Percentiles rank a stretch among this genome's conserved stretches.
Evolutionary conservation across 2,888 invertebrate genomes (phyloP).

Genomic region (Acanthococcus lagerstroemiae): DNA sequence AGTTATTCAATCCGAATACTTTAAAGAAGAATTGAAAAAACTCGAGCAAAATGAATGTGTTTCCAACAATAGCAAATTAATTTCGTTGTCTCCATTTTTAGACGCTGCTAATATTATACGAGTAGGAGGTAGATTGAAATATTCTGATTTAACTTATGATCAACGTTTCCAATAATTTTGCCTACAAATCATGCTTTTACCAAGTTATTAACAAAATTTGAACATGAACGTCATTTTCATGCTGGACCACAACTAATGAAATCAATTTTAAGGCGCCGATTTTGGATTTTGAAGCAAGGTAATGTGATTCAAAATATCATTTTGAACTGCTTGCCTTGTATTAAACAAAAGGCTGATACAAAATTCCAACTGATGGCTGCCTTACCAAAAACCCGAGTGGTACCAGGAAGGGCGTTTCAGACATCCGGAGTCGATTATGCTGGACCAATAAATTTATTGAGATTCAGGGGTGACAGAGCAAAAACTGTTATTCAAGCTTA

Average conservation of each 20-base stretch:
- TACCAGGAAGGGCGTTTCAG: not conserved
- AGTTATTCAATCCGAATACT: not conserved
- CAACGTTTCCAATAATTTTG: constrained; percentile 33
- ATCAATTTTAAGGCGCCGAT: not conserved
- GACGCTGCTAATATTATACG: constrained; percentile 32
- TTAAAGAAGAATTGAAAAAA: not conserved
- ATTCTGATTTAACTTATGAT: constrained; percentile 17
- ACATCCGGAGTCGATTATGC: not conserved
- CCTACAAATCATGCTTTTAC: constrained; percentile 14
- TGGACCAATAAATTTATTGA: constrained; percentile 3
- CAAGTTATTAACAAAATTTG: constrained; percentile 30
- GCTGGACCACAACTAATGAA: constrained; percentile 29
- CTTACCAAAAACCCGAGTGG: constrained; percentile 35
- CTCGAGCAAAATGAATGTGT: not conserved
- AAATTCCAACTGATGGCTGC: constrained; percentile 36
- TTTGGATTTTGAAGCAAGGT: constrained; percentile 1
- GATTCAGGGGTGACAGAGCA: too few relatives aligned
- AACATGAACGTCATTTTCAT: constrained; percentile 33
- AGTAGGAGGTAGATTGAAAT: constrained; percentile 35
- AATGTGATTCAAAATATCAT: not conserved
- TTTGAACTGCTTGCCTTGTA: not conserved
- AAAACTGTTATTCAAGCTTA: not conserved
- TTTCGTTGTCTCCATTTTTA: constrained; percentile 32
- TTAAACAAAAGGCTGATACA: not conserved
- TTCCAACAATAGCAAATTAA: not conserved